Percentiles rank a stretch among this genome's conserved stretches.
phyloP scores from a whole-genome alignment of 2,888 invertebrate genomes.

The Amblyjoppa proteus region DNA sequence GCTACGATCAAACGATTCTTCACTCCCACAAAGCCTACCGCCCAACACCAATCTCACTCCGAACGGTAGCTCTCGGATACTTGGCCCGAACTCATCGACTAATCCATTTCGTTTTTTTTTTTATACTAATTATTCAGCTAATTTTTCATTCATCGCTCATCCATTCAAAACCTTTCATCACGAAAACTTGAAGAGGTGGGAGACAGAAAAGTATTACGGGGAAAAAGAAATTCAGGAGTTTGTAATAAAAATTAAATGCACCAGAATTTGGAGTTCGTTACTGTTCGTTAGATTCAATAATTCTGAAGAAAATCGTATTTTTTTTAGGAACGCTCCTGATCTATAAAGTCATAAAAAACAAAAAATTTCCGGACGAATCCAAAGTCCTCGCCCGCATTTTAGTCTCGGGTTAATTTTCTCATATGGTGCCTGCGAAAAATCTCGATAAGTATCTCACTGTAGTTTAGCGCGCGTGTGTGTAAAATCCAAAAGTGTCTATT shows the following conservation, averaged over 20 bases:
- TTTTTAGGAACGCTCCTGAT: background rate
- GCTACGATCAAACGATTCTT: slow-evolving; percentile 70
- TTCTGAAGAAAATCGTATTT: no score
- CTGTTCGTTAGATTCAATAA: no score
- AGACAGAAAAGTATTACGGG: background rate
- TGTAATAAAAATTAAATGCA: background rate
- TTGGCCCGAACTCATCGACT: slow-evolving; percentile 42
- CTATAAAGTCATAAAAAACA: background rate
- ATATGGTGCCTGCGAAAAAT: background rate
- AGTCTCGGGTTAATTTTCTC: background rate
- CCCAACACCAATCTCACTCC: slow-evolving; percentile 48
- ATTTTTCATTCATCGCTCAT: background rate
- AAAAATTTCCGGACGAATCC: background rate
- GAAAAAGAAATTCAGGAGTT: background rate
- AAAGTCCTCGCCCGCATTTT: background rate
- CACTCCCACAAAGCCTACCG: slow-evolving; percentile 65
- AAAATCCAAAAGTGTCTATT: slow-evolving; percentile 57
- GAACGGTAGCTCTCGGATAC: slow-evolving; percentile 60
- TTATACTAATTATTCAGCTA: slow-evolving; percentile 37
- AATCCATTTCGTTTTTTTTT: slow-evolving; percentile 21
- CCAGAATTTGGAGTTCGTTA: no score
- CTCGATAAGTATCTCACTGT: slow-evolving; percentile 12
- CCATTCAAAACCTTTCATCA: background rate
- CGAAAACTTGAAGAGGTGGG: background rate
- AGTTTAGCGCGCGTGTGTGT: slow-evolving; percentile 37